Base-by-base conservation (phyloP, 2,113 vertebrate genomes). In the Pogona vitticeps region DNA sequence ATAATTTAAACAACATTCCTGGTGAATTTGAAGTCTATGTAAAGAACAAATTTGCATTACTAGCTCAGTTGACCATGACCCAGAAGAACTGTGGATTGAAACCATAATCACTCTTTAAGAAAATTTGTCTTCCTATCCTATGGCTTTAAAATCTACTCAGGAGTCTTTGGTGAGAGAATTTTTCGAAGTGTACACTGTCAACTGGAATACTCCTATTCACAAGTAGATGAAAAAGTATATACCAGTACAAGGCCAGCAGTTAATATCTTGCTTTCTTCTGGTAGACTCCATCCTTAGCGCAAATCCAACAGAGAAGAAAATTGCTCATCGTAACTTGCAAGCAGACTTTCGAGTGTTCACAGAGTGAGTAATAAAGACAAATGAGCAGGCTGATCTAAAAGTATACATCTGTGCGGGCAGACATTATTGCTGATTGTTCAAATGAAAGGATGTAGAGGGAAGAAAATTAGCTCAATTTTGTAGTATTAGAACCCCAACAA, bases 191-290 rank as follows among this genome's bases (percentile, higher is more conserved):
- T 31, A 42, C 28, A 84, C 3, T 56, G 79, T 52, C 38, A 42
- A 42, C 61, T 8, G 13, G 61, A 72, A 59, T 23, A 72, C 26
- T 17, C 8, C 13, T 31, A 75, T 21, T 4, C 56, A 42, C 36
- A 72, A 59, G 15, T 56, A 52, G 23, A 59, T 58, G 73, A 2
- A 75, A 63, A 91, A 6, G 46, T 6, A n/a, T 63, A 85, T 89
- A 86, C 63, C 58, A 90, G 85, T 88, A 42, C 33, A 83, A 88
- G 76, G 40, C 84, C 80, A 80, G 77, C 80, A 6, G 79, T 73
- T 61, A 61, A 71, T n/a, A 40, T 82, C n/a, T 65, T 73, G 18
- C 65, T 84, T 79, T 52, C 86, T 78, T 38, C 73, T 28, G 63
- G 84, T 0, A 85, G 63, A 63, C 17, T 52, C 2, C 13, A 67